Base-by-base conservation (phyloP, 2,113 vertebrate genomes). In the Salvelinus namaycush region DNA sequence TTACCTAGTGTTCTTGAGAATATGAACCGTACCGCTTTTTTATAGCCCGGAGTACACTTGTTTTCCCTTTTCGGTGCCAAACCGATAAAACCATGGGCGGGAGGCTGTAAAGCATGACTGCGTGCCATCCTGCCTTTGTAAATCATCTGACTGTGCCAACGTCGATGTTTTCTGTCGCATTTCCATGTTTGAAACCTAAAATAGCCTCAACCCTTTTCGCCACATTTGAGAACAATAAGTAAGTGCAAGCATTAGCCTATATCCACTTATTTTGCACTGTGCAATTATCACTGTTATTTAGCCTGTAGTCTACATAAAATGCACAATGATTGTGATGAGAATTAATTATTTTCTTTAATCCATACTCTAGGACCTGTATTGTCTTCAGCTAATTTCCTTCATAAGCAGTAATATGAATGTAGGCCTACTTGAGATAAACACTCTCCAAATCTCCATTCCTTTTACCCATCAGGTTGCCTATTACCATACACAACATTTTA, bases 151-250 rank as follows among this genome's bases (percentile, higher is more conserved):
- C 80, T 70, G 79, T 74, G 79, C 85, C 27, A 82, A 77, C 81
- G 79, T 84, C 76, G 80, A 83, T 89, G 83, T 8, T 83, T 87
- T 81, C 75, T 76, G 83, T 82, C 83, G 80, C 74, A 79, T 68
- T 84, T 84, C 80, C 81, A 83, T 84, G 83, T 86, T 87, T 81
- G 78, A 88, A 60, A 74, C 88, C 84, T 85, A 87, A 89, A 90
- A 90, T 89, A 90, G 87, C 85, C 84, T 81, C 71, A 2, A 75
- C 76, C 78, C 76, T 72, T 74, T 76, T 75, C 77, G 74, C 74
- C 87, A 78, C 86, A 75, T 81, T 77, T 64, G 54, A 12, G 71
- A 80, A n/a, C 77, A 81, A 72, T 54, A 54, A 13, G 1, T 44
- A 54, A 16, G 14, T 18, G 12, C 12, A 18, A 54, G 14, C 51